Evolutionary conservation across 2,113 vertebrate genomes (phyloP).

Genomic region (Falcunculus frontatus): DNA sequence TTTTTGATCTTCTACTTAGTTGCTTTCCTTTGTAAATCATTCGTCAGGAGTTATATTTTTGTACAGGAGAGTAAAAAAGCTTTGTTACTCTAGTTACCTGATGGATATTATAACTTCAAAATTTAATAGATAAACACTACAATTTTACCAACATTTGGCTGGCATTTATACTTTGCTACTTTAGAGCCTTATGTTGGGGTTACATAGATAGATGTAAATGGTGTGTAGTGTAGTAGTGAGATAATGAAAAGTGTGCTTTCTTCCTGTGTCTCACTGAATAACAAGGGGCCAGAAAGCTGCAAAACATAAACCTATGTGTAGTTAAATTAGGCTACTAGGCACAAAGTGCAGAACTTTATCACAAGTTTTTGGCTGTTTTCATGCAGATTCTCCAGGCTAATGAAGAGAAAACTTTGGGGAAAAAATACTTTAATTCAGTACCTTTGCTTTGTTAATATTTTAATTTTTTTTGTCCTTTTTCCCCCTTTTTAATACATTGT

Average conservation of each 20-base stretch:
- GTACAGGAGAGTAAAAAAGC: not conserved
- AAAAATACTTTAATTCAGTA: not conserved
- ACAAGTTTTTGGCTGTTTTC: not conserved
- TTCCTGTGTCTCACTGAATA: not conserved
- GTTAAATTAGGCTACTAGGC: not conserved
- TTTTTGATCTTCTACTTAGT: not conserved
- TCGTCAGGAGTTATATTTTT: not conserved
- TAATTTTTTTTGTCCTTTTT: not conserved
- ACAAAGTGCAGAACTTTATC: not conserved
- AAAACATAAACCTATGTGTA: not conserved
- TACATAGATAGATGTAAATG: not conserved
- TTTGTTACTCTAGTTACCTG: not conserved
- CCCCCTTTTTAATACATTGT: rapidly evolving
- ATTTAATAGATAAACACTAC: not conserved
- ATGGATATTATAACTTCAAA: not conserved
- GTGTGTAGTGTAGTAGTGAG: not conserved
- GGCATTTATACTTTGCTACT: not conserved
- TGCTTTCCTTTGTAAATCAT: not conserved
- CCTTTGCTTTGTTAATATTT: not conserved
- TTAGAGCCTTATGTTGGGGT: not conserved
- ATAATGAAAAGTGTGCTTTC: not conserved
- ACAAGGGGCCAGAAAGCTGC: not conserved
- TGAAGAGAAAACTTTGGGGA: not conserved
- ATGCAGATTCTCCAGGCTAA: not conserved
- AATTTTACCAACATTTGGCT: not conserved